Conservation (phyloP, 2,888 invertebrate genomes). For the Alsophila aescularia region DNA sequence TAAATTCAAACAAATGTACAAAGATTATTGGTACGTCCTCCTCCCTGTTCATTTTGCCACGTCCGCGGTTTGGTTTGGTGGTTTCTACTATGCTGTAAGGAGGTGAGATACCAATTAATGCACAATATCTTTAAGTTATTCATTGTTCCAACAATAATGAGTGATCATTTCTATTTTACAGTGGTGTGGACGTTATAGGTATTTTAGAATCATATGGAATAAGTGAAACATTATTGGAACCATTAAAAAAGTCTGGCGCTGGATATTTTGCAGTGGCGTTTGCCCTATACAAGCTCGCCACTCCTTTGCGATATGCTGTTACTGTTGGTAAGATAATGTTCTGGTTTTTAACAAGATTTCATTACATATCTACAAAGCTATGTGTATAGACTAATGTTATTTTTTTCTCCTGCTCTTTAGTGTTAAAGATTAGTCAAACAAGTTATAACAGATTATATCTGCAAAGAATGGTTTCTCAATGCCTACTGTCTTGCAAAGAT, state of each 20-base stretch:
- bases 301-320: conserved; percentile 96
- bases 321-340: conserved; percentile 88
- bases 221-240: conserved; percentile 90
- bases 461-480: too few relatives aligned
- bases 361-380: background rate
- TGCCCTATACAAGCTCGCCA: conserved; percentile 96
- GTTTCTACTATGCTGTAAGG: conserved; percentile 93
- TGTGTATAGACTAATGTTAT: too few relatives aligned
- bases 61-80: conserved; percentile 94
- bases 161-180: conserved; percentile 70
- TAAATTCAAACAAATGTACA: conserved; percentile 94
- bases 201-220: conserved; percentile 90
- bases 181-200: conserved; percentile 95
- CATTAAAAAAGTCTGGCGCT: conserved; percentile 90
- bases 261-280: conserved; percentile 96
- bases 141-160: background rate
- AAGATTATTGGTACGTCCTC: conserved; percentile 98
- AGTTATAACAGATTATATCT: too few relatives aligned
- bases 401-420: too few relatives aligned
- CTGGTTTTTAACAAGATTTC: background rate
- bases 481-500: too few relatives aligned
- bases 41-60: conserved; percentile 96
- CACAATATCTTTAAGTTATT: background rate
- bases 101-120: conserved; percentile 84
- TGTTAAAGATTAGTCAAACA: too few relatives aligned